A percentile compares a stretch with the other conserved stretches of the same genome.
phyloP scores from a whole-genome alignment of 2,888 invertebrate genomes.

The Nemoura dubitans region DNA sequence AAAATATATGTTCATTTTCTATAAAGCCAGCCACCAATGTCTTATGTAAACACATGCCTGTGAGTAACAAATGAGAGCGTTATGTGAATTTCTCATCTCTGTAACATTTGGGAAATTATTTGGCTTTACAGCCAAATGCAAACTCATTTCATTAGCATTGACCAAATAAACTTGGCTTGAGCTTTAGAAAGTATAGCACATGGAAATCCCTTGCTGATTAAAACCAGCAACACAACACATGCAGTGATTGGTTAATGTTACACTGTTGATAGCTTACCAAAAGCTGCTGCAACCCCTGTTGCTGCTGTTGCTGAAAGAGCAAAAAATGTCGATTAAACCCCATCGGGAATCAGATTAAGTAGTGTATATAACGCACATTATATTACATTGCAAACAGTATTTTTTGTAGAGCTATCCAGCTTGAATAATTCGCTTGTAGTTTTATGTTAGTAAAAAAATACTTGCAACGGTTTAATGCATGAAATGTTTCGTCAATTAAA shows the following conservation, averaged over 20 bases:
- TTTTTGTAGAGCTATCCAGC: neutral
- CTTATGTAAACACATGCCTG: too few species aligned
- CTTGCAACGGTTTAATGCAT: neutral
- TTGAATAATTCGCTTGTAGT: neutral
- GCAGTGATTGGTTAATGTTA: neutral
- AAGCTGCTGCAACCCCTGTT: slow-evolving; percentile 90
- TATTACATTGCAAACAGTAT: neutral
- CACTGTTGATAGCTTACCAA: slow-evolving; percentile 72
- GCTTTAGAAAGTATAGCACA: neutral
- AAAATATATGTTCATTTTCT: too few species aligned
- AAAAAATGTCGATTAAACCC: slow-evolving; percentile 47
- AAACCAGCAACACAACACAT: neutral
- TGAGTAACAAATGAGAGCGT: too few species aligned
- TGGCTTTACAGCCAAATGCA: too few species aligned
- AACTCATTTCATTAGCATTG: neutral
- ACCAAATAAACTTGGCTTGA: neutral
- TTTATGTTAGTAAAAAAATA: neutral
- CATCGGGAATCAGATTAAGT: neutral
- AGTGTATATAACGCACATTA: neutral
- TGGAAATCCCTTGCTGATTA: neutral
- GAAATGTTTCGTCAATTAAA: neutral
- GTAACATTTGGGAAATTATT: too few species aligned
- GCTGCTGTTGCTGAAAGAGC: slow-evolving; percentile 84
- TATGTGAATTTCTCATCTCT: neutral
- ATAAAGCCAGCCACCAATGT: too few species aligned